Evolutionary conservation across 2,797 vertebrate species (phyloP), one percentile per base, ranked within the genome.

Genomic region (Megaceryle alcyon): DNA sequence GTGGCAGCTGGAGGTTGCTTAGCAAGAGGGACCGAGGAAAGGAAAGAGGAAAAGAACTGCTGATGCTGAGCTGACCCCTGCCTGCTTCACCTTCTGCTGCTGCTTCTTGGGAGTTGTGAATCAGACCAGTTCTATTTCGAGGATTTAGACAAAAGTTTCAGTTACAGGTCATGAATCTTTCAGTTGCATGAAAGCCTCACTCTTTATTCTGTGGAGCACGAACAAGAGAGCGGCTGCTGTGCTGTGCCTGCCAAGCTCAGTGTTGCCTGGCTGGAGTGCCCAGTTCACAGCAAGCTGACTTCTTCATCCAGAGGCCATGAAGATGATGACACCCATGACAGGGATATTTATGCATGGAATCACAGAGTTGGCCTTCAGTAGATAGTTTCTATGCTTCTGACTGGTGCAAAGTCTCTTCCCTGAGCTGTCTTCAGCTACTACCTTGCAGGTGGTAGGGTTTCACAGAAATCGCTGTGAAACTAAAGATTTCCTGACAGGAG

Each of bases 121-220:
- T 86, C 85, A 80, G 41, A 68, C 14, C 64, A 29, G 37, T 75
- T 89, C 93, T 92, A 69, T 91, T 95, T 96, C 90, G 54, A 48
- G 86, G 83, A 81, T 87, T 71, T 28, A 85, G 81, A 81, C 59
- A 89, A 94, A 88, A 93, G 68, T 81, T 84, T 64, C 86, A 46
- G 60, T 75, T 64, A 35, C 71, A 76, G 86, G 81, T 87, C 86
- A 75, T 35, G 70, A 65, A 86, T 95, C 60, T 66, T 79, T 77
- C 56, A 25, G 90, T 28, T 90, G 73, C 75, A 64, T 64, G 48
- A 61, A 66, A 69, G 54, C 56, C 72, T 79, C 60, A 56, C 20
- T 80, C 26, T 49, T 82, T 83, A 85, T 87, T 93, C 69, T 88
- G 71, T 2, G 0, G 83, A 68, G 29, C 72, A 68, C 70, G 53